phyloP scores from a whole-genome alignment of 2,888 invertebrate species.

The Rutpela maculata region DNA sequence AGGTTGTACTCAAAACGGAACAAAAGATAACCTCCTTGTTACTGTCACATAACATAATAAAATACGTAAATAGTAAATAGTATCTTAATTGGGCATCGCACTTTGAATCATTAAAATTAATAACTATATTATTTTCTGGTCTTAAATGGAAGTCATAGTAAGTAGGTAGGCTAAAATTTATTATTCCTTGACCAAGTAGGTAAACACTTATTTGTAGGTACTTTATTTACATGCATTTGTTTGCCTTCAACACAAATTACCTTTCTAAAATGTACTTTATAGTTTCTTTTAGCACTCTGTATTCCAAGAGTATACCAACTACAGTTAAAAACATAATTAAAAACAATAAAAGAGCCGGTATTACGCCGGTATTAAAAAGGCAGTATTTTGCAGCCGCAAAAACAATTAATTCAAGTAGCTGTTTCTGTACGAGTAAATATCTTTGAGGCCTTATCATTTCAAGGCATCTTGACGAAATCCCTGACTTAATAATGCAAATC shows the following conservation, averaged over 20 bases:
- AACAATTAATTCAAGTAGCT: background rate
- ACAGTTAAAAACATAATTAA: no score
- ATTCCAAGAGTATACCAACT: background rate
- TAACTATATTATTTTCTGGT: background rate
- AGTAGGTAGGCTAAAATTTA: background rate
- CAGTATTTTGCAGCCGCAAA: background rate
- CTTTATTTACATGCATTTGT: constrained; percentile 7
- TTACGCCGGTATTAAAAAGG: background rate
- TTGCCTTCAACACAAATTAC: constrained; percentile 11
- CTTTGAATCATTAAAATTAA: constrained; percentile 5
- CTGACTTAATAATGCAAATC: background rate
- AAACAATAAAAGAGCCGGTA: no score
- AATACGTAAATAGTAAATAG: background rate
- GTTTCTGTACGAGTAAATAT: background rate
- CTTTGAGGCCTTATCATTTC: background rate
- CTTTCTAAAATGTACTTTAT: constrained; percentile 24
- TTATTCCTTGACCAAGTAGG: background rate
- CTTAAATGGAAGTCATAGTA: background rate
- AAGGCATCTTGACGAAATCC: background rate
- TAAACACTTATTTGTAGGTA: background rate
- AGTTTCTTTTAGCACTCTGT: background rate
- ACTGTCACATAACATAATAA: background rate
- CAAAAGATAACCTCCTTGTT: constrained; percentile 14
- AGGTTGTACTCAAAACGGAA: background rate
- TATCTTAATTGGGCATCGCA: constrained; percentile 6